Percentiles rank a stretch among this genome's conserved stretches.
These are phyloP conservation scores for Scaptomyza hsui DNA, from an alignment of 1,140 invertebrate species.

Conservation along the genomic window DNA sequence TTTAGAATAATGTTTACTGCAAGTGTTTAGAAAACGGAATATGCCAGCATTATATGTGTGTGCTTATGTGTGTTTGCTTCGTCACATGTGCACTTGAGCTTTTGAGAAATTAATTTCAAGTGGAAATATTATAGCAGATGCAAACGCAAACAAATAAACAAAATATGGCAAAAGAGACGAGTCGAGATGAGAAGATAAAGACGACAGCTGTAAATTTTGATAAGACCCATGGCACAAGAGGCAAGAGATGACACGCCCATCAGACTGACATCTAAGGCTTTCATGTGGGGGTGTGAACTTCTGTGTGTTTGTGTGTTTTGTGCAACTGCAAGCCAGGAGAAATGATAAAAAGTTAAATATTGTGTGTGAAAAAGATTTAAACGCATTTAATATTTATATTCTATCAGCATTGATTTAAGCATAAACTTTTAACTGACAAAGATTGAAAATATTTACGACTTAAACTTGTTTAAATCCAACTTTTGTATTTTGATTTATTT, in stretches of 20 bases:
- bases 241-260: constrained; percentile 29
- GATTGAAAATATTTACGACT: too few relatives aligned
- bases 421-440: too few relatives aligned
- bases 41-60: constrained; percentile 30
- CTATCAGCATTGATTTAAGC: too few relatives aligned
- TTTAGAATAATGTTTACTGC: constrained; percentile 62
- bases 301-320: constrained; percentile 9
- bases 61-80: constrained; percentile 31
- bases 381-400: too few relatives aligned
- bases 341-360: too few relatives aligned
- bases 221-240: constrained; percentile 36
- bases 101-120: constrained; percentile 82
- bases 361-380: too few relatives aligned
- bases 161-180: constrained; percentile 51
- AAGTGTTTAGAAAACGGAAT: constrained; percentile 74
- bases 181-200: constrained; percentile 26
- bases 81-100: constrained; percentile 80
- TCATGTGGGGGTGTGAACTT: constrained; percentile 12
- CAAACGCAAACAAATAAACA: constrained; percentile 70
- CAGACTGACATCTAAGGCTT: constrained; percentile 1
- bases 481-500: too few relatives aligned
- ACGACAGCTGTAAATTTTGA: constrained; percentile 55
- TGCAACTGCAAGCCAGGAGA: neutral
- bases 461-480: too few relatives aligned
- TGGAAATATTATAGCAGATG: constrained; percentile 73